phyloP scores from a whole-genome alignment of 2,797 vertebrate species.

The Melopsittacus undulatus region DNA sequence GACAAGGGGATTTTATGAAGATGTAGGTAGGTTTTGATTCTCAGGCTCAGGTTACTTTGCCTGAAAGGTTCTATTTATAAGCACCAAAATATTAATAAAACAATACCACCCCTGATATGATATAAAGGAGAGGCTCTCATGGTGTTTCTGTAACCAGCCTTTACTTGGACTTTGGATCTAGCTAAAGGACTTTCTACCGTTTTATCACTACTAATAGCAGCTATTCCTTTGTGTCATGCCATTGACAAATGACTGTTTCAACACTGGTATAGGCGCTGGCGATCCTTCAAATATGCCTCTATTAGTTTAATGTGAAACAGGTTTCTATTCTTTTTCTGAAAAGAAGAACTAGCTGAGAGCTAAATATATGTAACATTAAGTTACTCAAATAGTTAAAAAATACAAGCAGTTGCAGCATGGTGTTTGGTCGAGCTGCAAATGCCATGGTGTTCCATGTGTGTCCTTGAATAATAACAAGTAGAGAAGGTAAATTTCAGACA shows the following conservation, averaged over 20 bases:
- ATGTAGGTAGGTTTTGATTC: not conserved
- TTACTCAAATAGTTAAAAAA: not conserved
- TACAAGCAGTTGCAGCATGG: not conserved
- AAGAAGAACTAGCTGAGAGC: not conserved
- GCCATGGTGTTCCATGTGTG: rapidly evolving
- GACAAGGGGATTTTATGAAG: not conserved
- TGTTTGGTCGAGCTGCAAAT: not conserved
- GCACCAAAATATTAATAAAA: not conserved
- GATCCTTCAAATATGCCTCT: not conserved
- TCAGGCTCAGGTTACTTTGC: not conserved
- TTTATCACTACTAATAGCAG: not conserved
- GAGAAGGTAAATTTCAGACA: not conserved
- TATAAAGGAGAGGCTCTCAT: not conserved
- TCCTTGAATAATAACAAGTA: not conserved
- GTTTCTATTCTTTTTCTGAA: not conserved
- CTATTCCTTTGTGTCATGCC: not conserved
- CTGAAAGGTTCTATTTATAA: not conserved
- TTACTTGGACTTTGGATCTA: not conserved
- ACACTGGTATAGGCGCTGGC: not conserved
- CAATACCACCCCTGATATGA: not conserved
- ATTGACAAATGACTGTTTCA: constrained; percentile 6
- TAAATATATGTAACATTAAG: not conserved
- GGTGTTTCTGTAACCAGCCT: not conserved
- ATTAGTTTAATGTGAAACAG: not conserved
- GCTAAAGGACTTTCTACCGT: not conserved